phyloP scores from a whole-genome alignment of 1,140 invertebrate species.

The Uloborus diversus region DNA sequence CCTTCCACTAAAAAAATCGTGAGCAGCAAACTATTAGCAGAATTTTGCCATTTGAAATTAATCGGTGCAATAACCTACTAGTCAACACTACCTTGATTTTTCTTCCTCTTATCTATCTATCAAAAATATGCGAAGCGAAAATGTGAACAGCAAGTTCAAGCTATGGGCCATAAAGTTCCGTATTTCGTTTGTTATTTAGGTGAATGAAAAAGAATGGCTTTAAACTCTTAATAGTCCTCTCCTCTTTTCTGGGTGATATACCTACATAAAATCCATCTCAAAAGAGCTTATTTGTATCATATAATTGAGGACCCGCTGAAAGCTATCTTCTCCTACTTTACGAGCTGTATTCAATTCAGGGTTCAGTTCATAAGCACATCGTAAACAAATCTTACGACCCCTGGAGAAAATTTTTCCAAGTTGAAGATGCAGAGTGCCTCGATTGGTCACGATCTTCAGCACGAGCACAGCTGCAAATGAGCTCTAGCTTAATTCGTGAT shows the following conservation, averaged over 20 bases:
- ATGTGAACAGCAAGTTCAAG: no score
- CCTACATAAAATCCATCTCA: background rate
- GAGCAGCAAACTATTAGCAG: no score
- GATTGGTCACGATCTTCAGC: conserved; percentile 26
- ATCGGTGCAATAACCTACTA: no score
- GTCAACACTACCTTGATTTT: no score
- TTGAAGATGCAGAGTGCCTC: background rate
- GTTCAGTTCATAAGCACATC: background rate
- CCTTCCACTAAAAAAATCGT: no score
- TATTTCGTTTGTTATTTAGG: background rate
- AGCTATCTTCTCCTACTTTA: background rate
- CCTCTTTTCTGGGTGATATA: background rate
- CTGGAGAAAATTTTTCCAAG: background rate
- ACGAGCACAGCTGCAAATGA: conserved; percentile 25
- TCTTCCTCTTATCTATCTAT: no score
- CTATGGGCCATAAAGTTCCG: no score
- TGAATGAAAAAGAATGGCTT: background rate
- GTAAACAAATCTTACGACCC: conserved; percentile 11
- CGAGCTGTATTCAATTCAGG: background rate
- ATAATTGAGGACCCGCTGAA: background rate
- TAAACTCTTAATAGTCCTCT: conserved; percentile 2
- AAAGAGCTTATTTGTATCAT: conserved; percentile 7
- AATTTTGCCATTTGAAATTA: no score
- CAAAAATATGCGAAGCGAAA: no score
- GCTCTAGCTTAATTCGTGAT: conserved; percentile 31